Conservation (phyloP, 1,140 invertebrate species). For the Eumeta japonica region DNA sequence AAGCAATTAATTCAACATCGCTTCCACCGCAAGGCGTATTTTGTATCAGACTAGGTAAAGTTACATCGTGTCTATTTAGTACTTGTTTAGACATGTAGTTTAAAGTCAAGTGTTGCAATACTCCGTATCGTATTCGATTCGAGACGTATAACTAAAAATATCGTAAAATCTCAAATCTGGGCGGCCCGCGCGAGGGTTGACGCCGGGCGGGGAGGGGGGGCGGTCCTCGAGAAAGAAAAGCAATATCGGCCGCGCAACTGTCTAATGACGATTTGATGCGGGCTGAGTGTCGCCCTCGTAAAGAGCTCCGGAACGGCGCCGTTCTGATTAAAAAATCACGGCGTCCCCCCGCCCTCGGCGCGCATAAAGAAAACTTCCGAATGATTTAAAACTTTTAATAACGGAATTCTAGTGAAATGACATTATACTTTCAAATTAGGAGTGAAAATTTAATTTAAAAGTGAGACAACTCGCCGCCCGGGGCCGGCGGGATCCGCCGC, state of each 20-base stretch:
- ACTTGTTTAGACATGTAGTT: too few relatives aligned
- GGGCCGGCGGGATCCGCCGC: conserved; percentile 49
- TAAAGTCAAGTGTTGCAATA: too few relatives aligned
- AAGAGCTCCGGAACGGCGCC: conserved; percentile 54
- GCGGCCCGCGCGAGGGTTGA: too few relatives aligned
- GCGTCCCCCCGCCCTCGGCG: conserved; percentile 35
- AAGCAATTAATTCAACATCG: too few relatives aligned
- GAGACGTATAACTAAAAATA: too few relatives aligned
- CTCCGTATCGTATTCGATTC: too few relatives aligned
- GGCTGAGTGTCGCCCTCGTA: conserved; percentile 43
- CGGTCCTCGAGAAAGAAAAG: conserved; percentile 51
- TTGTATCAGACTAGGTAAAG: too few relatives aligned
- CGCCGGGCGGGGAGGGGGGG: too few relatives aligned
- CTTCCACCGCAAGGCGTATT: too few relatives aligned
- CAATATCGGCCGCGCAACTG: conserved; percentile 53
- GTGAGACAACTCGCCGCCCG: conserved; percentile 50
- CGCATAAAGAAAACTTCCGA: conserved; percentile 41
- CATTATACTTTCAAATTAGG: conserved; percentile 62
- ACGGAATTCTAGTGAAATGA: conserved; percentile 58
- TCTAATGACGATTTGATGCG: conserved; percentile 53
- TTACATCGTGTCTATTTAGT: too few relatives aligned
- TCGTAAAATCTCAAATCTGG: too few relatives aligned
- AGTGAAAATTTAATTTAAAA: conserved; percentile 62
- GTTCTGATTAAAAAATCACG: conserved; percentile 58
- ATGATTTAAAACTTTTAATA: conserved; percentile 62